Conservation (phyloP, 2,888 invertebrate species). For the Lithophane leautieri region DNA sequence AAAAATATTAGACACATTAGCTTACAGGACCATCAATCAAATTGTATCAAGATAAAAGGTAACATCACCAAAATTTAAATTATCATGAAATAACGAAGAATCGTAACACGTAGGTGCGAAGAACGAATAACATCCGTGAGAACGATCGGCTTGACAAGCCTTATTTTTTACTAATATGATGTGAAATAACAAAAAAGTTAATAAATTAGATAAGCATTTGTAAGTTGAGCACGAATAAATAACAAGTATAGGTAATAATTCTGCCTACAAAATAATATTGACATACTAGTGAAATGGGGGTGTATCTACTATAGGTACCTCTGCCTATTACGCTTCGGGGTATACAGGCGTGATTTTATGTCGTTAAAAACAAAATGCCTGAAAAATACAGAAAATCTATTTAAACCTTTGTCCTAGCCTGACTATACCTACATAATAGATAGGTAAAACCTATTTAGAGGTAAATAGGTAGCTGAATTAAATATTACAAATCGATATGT, state of each 20-base stretch:
- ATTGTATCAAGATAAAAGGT: conserved; percentile 7
- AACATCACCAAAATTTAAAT: conserved; percentile 9
- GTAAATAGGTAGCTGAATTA: conserved; percentile 1
- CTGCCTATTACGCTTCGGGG: too few relatives aligned
- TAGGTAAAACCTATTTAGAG: not conserved
- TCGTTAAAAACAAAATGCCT: too few relatives aligned
- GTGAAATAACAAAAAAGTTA: conserved; percentile 1
- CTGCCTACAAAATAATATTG: too few relatives aligned
- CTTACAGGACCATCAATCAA: conserved; percentile 2
- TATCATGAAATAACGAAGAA: conserved; percentile 9
- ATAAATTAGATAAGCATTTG: not conserved
- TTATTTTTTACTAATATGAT: conserved; percentile 6
- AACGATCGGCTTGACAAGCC: conserved; percentile 15
- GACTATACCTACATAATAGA: not conserved
- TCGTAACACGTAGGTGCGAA: conserved; percentile 19
- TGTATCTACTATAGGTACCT: too few relatives aligned
- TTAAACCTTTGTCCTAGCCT: not conserved
- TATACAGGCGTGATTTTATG: too few relatives aligned
- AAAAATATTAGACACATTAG: not conserved
- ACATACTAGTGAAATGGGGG: too few relatives aligned
- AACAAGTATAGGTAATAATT: too few relatives aligned
- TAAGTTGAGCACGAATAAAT: not conserved
- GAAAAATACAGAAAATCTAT: not conserved
- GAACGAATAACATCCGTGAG: conserved; percentile 30
- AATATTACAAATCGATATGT: conserved; percentile 27